phyloP scores from a whole-genome alignment of 2,113 vertebrate genomes.

The Uria lomvia region DNA sequence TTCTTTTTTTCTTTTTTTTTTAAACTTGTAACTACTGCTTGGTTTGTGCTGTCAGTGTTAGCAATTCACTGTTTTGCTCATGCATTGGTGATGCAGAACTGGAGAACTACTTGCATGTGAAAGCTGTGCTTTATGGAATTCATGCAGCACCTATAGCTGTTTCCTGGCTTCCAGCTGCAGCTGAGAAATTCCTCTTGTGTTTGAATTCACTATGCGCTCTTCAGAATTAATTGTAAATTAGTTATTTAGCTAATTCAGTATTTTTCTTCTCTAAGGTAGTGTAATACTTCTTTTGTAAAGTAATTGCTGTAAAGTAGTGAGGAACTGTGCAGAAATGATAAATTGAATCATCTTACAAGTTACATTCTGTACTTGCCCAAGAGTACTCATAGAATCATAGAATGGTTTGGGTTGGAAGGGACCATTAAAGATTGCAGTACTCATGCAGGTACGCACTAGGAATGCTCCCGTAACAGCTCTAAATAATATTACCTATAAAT shows the following conservation, averaged over 20 bases:
- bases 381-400: background rate
- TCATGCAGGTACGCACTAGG: background rate
- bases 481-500: background rate
- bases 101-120: background rate
- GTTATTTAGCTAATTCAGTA: background rate
- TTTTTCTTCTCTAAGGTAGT: background rate
- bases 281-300: background rate
- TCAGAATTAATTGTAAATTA: background rate
- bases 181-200: conserved; percentile 11
- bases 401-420: background rate
- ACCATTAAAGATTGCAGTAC: background rate
- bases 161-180: background rate
- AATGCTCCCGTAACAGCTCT: background rate
- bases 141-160: background rate
- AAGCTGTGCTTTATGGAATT: background rate
- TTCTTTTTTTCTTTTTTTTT: background rate
- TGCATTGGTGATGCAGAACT: background rate
- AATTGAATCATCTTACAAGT: background rate
- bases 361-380: background rate
- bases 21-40: background rate
- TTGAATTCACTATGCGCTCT: background rate
- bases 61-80: background rate
- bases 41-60: background rate
- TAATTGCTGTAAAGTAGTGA: background rate
- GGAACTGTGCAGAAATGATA: background rate